Percentiles rank a stretch among this genome's conserved stretches.
Evolutionary conservation across 2,113 vertebrate genomes (phyloP).

Genomic region (Oryzias celebensis): DNA sequence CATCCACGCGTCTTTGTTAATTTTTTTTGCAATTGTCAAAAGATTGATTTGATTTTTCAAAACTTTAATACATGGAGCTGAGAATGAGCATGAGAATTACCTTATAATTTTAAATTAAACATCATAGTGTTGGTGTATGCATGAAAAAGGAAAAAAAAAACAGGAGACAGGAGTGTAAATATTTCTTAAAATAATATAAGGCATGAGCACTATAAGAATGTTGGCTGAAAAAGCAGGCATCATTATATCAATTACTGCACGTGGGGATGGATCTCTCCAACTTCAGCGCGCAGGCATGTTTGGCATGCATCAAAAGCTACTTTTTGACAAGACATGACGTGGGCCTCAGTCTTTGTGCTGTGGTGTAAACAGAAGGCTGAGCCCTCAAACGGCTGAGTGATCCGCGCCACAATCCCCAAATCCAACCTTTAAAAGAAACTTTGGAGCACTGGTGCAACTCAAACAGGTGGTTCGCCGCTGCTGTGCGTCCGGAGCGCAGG

Average conservation of each 20-base stretch:
- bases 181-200: neutral
- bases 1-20: conserved; percentile 35
- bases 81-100: too few species aligned
- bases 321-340: conserved; percentile 41
- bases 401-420: conserved; percentile 48
- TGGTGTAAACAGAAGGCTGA: conserved; percentile 64
- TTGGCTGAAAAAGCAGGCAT: neutral
- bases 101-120: too few species aligned
- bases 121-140: too few species aligned
- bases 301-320: conserved; percentile 28
- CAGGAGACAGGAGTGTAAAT: too few species aligned
- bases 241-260: conserved; percentile 32
- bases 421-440: conserved; percentile 31
- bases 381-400: conserved; percentile 65
- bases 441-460: conserved; percentile 38
- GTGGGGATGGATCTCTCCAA: conserved; percentile 36
- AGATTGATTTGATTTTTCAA: too few species aligned
- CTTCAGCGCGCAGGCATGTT: conserved; percentile 36
- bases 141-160: too few species aligned
- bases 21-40: conserved; percentile 31
- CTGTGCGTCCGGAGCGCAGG: conserved; percentile 17
- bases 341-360: conserved; percentile 66
- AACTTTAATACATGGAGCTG: too few species aligned
- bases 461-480: conserved; percentile 45
- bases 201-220: neutral